These are phyloP conservation scores for Dicyrtoma fusca DNA, from an alignment of 2,888 invertebrate species.

Conservation along the genomic window DNA sequence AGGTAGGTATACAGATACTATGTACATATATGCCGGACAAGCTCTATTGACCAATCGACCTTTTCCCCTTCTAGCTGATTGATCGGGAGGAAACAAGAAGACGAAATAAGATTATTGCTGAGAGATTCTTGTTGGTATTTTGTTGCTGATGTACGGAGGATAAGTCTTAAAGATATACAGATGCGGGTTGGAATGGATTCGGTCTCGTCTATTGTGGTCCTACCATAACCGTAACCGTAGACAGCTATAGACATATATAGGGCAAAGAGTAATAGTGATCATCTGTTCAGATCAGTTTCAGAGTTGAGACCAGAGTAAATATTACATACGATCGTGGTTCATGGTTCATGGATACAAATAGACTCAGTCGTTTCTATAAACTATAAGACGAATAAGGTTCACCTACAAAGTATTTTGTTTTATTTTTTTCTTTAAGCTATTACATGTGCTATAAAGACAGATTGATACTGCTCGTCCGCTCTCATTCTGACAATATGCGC, in stretches of 20 bases:
- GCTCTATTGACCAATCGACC: constrained; percentile 23
- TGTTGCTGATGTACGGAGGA: too few species aligned
- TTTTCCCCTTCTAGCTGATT: constrained; percentile 29
- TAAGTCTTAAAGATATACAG: too few species aligned
- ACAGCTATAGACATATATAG: too few species aligned
- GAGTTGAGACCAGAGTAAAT: too few species aligned
- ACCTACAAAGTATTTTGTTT: background rate
- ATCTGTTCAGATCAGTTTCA: too few species aligned
- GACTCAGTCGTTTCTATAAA: too few species aligned
- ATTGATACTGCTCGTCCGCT: background rate
- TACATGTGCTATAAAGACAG: background rate
- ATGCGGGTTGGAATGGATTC: too few species aligned
- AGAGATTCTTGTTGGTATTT: constrained; percentile 18
- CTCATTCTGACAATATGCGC: background rate
- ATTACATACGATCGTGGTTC: too few species aligned
- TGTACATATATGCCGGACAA: background rate
- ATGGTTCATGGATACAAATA: background rate
- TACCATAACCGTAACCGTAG: too few species aligned
- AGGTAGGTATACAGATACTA: background rate
- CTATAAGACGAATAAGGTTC: too few species aligned
- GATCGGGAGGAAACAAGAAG: constrained; percentile 36
- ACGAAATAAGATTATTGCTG: constrained; percentile 38
- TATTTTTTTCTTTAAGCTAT: constrained; percentile 10
- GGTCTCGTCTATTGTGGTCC: too few species aligned
- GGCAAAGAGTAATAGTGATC: too few species aligned